These are phyloP conservation scores for Bombyx huttoni DNA, from an alignment of 2,888 invertebrate species.

Conservation along the genomic window DNA sequence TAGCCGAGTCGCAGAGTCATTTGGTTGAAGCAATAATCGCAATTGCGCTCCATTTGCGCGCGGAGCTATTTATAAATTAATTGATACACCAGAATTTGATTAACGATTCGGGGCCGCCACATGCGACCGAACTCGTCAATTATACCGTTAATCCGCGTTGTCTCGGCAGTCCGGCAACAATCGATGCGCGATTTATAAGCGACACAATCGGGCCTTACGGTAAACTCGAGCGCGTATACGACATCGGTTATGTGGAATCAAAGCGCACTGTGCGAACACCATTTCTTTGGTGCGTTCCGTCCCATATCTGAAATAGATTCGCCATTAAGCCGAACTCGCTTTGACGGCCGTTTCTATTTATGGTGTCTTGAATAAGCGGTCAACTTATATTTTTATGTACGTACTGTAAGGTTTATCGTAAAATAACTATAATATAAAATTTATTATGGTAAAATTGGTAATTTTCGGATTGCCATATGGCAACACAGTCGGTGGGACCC, in stretches of 20 bases:
- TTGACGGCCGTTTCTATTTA: too few species aligned
- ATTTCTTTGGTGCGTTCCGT: neutral
- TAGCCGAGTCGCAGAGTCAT: neutral
- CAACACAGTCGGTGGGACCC: too few species aligned
- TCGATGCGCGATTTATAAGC: slow-evolving; percentile 46
- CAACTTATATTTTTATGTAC: too few species aligned
- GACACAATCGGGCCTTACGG: slow-evolving; percentile 56
- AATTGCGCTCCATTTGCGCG: neutral
- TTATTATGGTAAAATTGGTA: too few species aligned
- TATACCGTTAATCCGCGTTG: slow-evolving; percentile 47
- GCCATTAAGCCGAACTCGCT: too few species aligned
- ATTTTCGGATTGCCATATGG: too few species aligned
- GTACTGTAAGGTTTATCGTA: too few species aligned
- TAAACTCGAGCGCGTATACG: slow-evolving; percentile 24
- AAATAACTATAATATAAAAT: too few species aligned
- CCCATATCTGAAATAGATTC: slow-evolving; percentile 4
- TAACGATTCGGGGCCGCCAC: neutral
- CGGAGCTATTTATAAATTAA: neutral
- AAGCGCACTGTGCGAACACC: neutral
- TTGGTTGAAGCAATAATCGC: neutral
- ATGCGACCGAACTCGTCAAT: slow-evolving; percentile 42
- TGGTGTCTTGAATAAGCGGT: too few species aligned
- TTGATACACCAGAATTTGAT: too few species aligned
- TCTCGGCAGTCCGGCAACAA: slow-evolving; percentile 23
- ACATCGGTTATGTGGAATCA: neutral